Evolutionary conservation across 2,797 vertebrate genomes (phyloP).

Genomic region (Chaenodraco wilsoni): DNA sequence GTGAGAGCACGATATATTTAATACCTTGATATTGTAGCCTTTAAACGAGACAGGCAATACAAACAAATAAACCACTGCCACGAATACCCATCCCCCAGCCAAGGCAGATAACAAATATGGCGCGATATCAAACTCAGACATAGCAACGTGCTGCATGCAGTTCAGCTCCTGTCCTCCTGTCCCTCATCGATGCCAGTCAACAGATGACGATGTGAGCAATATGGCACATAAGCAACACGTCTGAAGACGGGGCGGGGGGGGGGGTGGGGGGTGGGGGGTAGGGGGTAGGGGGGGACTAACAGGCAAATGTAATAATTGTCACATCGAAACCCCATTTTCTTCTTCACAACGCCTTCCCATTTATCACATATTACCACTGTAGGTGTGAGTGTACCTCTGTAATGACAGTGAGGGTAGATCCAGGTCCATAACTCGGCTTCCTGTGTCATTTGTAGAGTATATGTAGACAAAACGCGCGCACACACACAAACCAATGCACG

Average conservation of each 20-base stretch:
- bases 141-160: constrained; percentile 47
- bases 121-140: constrained; percentile 62
- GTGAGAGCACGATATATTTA: constrained; percentile 40
- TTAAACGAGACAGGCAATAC: constrained; percentile 52
- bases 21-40: constrained; percentile 50
- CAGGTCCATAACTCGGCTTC: constrained; percentile 51
- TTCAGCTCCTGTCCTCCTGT: constrained; percentile 54
- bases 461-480: constrained; percentile 35
- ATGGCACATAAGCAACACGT: constrained; percentile 67
- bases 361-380: constrained; percentile 56
- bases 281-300: constrained; percentile 25
- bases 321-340: constrained; percentile 60
- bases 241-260: constrained; percentile 37
- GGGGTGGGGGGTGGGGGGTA: neutral
- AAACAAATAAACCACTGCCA: constrained; percentile 50
- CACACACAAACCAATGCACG: constrained; percentile 47
- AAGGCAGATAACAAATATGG: constrained; percentile 66
- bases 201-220: constrained; percentile 69
- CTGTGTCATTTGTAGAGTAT: constrained; percentile 46
- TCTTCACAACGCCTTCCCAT: constrained; percentile 41
- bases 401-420: constrained; percentile 47
- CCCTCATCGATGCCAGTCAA: constrained; percentile 62
- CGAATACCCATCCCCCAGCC: constrained; percentile 43
- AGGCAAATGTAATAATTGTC: constrained; percentile 69
- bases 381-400: constrained; percentile 50